Evolutionary conservation across 2,888 invertebrate species (phyloP).

Genomic region (Entomobrya multifasciata): DNA sequence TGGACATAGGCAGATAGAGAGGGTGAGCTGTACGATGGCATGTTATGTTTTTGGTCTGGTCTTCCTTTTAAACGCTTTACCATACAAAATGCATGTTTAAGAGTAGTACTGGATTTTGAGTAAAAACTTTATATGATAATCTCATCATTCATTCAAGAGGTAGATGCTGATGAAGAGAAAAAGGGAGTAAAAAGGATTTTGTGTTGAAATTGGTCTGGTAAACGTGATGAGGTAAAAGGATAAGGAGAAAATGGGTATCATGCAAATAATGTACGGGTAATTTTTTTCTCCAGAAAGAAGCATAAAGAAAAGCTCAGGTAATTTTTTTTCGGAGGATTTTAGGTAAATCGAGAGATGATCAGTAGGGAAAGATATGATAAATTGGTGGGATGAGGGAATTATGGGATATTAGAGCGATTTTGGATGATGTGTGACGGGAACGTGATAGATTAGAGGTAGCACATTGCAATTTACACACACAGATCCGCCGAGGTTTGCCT

Average conservation of each 20-base stretch:
- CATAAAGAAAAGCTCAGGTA: background rate
- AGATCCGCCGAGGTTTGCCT: no score
- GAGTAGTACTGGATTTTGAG: background rate
- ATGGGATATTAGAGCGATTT: background rate
- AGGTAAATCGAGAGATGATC: background rate
- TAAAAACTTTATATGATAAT: constrained; percentile 3
- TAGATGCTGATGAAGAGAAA: background rate
- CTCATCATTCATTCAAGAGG: constrained; percentile 45
- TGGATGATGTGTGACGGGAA: constrained; percentile 20
- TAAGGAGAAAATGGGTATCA: background rate
- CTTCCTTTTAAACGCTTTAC: no score
- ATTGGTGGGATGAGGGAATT: constrained; percentile 28
- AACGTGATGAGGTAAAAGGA: background rate
- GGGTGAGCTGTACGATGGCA: background rate
- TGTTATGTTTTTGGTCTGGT: no score
- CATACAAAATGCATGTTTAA: no score
- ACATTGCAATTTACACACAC: no score
- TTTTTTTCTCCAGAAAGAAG: background rate
- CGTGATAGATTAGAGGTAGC: constrained; percentile 27
- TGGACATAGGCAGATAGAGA: background rate
- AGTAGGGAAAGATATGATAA: background rate
- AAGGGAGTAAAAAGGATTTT: constrained; percentile 19
- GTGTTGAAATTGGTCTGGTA: background rate
- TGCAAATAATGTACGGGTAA: constrained; percentile 46
- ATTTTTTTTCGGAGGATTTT: background rate